These are phyloP conservation scores for Andricus quercusramuli DNA, from an alignment of 2,888 invertebrate species.

Conservation along the genomic window DNA sequence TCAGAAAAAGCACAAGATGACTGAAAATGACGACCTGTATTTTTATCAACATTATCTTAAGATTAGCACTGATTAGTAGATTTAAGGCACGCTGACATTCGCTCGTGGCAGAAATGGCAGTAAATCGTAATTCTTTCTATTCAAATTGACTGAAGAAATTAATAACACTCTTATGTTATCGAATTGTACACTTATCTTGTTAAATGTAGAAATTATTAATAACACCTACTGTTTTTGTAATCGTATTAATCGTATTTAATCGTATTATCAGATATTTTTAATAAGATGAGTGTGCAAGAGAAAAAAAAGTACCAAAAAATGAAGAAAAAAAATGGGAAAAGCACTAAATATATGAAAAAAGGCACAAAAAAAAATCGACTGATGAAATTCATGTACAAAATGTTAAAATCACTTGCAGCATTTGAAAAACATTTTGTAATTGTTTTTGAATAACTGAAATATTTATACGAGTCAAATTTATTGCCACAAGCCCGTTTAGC, in stretches of 20 bases:
- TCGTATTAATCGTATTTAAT: neutral
- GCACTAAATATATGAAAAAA: neutral
- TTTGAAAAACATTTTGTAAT: neutral
- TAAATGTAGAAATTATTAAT: neutral
- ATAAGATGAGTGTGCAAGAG: neutral
- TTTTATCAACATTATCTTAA: conserved; percentile 22
- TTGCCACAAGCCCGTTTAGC: conserved; percentile 39
- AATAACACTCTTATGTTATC: neutral
- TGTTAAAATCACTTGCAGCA: neutral
- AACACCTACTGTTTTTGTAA: neutral
- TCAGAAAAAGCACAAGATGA: neutral
- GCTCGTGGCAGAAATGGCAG: conserved; percentile 27
- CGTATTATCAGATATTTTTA: neutral
- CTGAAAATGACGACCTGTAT: conserved; percentile 23
- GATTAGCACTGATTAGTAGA: conserved; percentile 20
- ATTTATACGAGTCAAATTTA: conserved; percentile 46
- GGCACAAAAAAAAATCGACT: neutral
- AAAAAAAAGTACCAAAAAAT: neutral
- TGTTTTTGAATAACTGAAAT: conserved; percentile 39
- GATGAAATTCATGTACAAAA: neutral
- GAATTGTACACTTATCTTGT: neutral
- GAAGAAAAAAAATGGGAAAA: neutral
- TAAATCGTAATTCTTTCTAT: neutral
- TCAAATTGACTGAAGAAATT: neutral
- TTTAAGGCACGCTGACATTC: conserved; percentile 8